Evolutionary conservation across 2,888 invertebrate genomes (phyloP), one percentile per base, ranked within the genome.

Genomic region (Tuberolachnus salignus): DNA sequence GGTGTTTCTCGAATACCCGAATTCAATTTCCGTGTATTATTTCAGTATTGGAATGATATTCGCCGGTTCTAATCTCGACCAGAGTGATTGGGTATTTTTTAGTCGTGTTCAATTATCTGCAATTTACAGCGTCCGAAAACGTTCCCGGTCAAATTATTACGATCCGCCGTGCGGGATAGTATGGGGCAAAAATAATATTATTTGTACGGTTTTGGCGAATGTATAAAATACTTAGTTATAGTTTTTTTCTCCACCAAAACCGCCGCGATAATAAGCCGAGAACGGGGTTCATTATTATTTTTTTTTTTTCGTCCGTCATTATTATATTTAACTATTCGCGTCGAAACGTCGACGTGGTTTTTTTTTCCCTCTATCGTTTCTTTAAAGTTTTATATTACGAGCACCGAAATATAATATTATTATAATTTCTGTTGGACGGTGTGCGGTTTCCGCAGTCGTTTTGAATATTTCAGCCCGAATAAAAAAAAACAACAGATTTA

Each of bases 401-500:
- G 57, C n/a, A 23, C 70, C 49, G 61, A 72, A 72, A 72, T 61
- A 34, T 34, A 34, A 4, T 34, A 34, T 34, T 34, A 34, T 34
- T 34, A 34, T 34, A 49, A 61, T 59, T 49, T 61, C 34, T 55
- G 19, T 1, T 19, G 53, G n/a, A n/a, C 49, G 46, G 16, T 42
- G n/a, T n/a, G 69, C 59, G 19, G 59, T 34, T 44, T 57, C 6
- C 44, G 34, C 34, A 67, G 67, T 67, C 53, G 14, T 19, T 69
- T 67, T 51, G 19, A 53, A 53, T 69, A 44, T 34, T 34, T 69
- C 19, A 10, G 53, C 3, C 19, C 2, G 46, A 26, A 23, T 6
- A 8, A n/a, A 59, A 71, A 72, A n/a, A n/a, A n/a, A n/a, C n/a
- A n/a, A n/a, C n/a, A 49, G 72, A 72, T 72, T 61, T 72, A 49